Evolutionary conservation across 1,140 invertebrate species (phyloP).

Genomic region (Portunus trituberculatus): DNA sequence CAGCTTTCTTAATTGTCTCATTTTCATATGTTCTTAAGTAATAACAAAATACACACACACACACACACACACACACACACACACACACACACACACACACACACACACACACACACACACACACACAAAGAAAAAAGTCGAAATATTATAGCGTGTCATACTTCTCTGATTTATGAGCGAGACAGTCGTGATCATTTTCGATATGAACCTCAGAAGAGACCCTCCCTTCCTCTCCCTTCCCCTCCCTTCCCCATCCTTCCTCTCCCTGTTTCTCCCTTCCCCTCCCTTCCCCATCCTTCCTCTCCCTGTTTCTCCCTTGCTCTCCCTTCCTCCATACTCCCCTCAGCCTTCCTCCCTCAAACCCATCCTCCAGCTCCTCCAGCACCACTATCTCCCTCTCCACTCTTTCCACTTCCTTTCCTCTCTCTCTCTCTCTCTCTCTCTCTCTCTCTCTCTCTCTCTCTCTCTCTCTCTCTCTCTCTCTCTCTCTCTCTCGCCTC

Average conservation of each 20-base stretch:
- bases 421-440: not conserved
- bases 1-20: no score
- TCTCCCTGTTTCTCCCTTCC: not conserved
- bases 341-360: not conserved
- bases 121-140: no score
- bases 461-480: no score
- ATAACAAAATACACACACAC: no score
- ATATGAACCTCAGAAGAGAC: not conserved
- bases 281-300: not conserved
- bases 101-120: no score
- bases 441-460: not conserved
- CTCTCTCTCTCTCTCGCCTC: not conserved
- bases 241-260: not conserved
- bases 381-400: not conserved
- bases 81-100: no score
- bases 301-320: not conserved
- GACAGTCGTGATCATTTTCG: conserved; percentile 12
- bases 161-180: not conserved
- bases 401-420: not conserved
- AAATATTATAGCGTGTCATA: not conserved
- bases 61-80: no score
- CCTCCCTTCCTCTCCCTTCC: not conserved
- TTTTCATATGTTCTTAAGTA: no score
- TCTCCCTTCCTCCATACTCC: not conserved
- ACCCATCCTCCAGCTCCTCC: not conserved